Conservation (phyloP, 2,888 invertebrate species). For the Dugesia japonica region DNA sequence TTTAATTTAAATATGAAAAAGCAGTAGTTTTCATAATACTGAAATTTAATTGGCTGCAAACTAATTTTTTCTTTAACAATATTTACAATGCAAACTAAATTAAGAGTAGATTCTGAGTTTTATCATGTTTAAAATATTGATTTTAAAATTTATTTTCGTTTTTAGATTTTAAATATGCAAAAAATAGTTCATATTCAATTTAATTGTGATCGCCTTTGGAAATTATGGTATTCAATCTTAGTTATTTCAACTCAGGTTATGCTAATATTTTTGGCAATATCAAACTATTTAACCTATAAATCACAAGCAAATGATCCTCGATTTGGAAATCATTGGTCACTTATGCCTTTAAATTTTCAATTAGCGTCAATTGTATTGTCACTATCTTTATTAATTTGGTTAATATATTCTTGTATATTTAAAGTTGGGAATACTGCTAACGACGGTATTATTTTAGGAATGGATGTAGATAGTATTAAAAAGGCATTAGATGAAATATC, state of each 20-base stretch:
- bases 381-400: slow-evolving; percentile 3
- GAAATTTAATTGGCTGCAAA: too few species aligned
- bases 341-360: slow-evolving; percentile 25
- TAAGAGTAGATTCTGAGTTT: too few species aligned
- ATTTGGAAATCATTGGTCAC: slow-evolving; percentile 21
- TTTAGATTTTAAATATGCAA: slow-evolving; percentile 5
- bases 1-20: too few species aligned
- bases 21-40: too few species aligned
- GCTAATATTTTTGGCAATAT: slow-evolving; percentile 22
- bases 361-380: slow-evolving; percentile 21
- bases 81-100: too few species aligned
- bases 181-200: neutral
- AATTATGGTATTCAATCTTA: slow-evolving; percentile 29
- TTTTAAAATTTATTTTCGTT: too few species aligned
- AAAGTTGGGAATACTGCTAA: slow-evolving; percentile 27
- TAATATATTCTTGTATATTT: slow-evolving; percentile 20
- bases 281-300: slow-evolving; percentile 22
- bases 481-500: slow-evolving; percentile 20
- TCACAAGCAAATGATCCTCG: slow-evolving; percentile 25
- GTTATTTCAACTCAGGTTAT: neutral
- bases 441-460: slow-evolving; percentile 23
- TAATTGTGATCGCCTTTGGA: slow-evolving; percentile 29
- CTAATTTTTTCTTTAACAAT: too few species aligned
- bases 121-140: too few species aligned
- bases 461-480: slow-evolving; percentile 23